A percentile compares a stretch with the other conserved stretches of the same genome.
Evolutionary conservation across 2,113 vertebrate genomes (phyloP).

Genomic region (Neopipo cinnamomea): DNA sequence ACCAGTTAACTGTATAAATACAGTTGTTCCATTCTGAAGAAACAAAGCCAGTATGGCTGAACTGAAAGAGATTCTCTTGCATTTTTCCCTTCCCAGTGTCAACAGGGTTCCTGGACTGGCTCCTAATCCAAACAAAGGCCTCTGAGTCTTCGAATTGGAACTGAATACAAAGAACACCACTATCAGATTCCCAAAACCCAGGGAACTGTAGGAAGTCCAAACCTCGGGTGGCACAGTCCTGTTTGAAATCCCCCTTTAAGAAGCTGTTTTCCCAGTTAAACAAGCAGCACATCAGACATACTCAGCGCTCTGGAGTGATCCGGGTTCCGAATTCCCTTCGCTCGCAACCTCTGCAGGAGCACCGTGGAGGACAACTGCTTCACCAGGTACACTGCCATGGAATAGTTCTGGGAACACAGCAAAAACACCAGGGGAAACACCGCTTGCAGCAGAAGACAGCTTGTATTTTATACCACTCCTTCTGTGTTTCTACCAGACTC

Average conservation of each 20-base stretch:
- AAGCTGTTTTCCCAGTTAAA: background rate
- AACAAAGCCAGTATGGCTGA: conserved; percentile 36
- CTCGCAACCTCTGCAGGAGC: conserved; percentile 92
- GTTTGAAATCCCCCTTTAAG: background rate
- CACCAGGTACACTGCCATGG: conserved; percentile 97
- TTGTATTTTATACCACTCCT: background rate
- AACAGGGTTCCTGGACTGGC: conserved; percentile 51
- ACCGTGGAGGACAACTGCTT: conserved; percentile 96
- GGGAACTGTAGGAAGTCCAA: conserved; percentile 42
- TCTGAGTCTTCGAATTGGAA: conserved; percentile 22
- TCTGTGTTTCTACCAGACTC: background rate
- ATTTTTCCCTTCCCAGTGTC: conserved; percentile 46
- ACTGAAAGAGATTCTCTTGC: conserved; percentile 35
- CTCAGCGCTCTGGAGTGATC: conserved; percentile 98
- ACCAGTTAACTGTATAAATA: background rate
- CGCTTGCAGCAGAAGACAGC: background rate
- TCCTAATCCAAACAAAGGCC: conserved; percentile 53
- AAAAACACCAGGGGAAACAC: background rate
- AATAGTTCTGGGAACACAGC: conserved; percentile 85
- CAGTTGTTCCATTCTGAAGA: background rate
- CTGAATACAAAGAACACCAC: conserved; percentile 52
- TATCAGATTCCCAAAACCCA: conserved; percentile 38
- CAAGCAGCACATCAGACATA: conserved; percentile 70
- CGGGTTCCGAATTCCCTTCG: conserved; percentile 97
- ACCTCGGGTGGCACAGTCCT: background rate